Evolutionary conservation across 2,113 vertebrate species (phyloP).

Genomic region (Castor canadensis): DNA sequence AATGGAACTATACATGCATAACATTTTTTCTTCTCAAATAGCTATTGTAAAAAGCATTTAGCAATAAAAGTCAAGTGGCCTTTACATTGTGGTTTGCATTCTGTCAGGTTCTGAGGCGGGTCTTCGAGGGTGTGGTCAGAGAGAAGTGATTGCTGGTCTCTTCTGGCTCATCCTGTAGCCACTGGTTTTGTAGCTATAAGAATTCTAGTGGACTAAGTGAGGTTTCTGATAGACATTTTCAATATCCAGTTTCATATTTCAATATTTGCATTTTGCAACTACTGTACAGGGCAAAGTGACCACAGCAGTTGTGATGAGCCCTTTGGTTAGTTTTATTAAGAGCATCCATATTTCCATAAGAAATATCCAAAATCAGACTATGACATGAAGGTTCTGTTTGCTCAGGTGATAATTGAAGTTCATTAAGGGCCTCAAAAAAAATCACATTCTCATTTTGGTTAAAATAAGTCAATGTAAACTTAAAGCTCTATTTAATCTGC

Average conservation of each 20-base stretch:
- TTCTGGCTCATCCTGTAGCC: rapidly evolving
- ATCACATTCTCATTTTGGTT: background rate
- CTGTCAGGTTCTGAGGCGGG: background rate
- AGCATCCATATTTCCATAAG: too few relatives aligned
- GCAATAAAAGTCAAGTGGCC: background rate
- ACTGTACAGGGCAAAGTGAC: too few relatives aligned
- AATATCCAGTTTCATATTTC: background rate
- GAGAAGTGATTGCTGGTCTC: rapidly evolving
- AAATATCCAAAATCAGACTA: too few relatives aligned
- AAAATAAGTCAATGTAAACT: background rate
- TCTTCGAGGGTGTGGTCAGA: background rate
- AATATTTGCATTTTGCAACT: too few relatives aligned
- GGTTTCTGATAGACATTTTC: background rate
- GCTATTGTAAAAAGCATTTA: background rate
- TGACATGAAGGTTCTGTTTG: rapidly evolving
- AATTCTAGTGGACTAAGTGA: background rate
- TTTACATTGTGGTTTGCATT: background rate
- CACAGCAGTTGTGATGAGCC: rapidly evolving
- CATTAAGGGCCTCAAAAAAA: background rate
- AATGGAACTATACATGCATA: background rate
- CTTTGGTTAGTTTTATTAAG: background rate
- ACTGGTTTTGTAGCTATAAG: too few relatives aligned
- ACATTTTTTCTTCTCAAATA: background rate
- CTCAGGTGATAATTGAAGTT: background rate
- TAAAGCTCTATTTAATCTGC: background rate